phyloP scores from a whole-genome alignment of 2,113 vertebrate genomes.

The Pipra filicauda region DNA sequence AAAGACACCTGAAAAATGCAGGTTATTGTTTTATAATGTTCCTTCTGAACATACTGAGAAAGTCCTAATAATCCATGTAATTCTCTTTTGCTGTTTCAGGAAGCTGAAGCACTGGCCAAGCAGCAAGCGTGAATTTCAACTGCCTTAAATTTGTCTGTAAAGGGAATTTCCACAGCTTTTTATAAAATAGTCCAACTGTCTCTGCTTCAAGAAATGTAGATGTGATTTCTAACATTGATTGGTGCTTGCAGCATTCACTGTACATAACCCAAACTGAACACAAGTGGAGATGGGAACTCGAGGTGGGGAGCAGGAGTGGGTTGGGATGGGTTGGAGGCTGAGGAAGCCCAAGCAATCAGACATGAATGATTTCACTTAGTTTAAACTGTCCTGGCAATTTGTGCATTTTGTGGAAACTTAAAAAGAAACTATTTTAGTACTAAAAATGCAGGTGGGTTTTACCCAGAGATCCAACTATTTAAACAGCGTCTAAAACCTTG shows the following conservation, averaged over 20 bases:
- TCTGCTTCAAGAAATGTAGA: slow-evolving; percentile 63
- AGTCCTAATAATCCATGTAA: rapidly evolving
- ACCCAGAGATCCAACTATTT: background rate
- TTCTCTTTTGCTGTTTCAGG: slow-evolving; percentile 69
- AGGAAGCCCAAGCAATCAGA: background rate
- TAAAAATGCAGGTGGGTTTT: slow-evolving; percentile 15
- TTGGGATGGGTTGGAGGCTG: background rate
- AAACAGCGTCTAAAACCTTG: background rate
- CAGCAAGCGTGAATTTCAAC: slow-evolving; percentile 70
- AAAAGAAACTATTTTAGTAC: slow-evolving; percentile 48
- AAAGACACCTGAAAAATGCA: background rate
- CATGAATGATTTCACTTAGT: background rate
- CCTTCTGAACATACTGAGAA: background rate
- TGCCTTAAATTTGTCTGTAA: slow-evolving; percentile 60
- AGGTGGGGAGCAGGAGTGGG: background rate
- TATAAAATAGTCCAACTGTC: slow-evolving; percentile 62
- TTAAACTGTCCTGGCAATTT: slow-evolving; percentile 37
- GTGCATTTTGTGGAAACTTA: background rate
- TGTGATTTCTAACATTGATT: slow-evolving; percentile 65
- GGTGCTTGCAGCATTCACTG: slow-evolving; percentile 59
- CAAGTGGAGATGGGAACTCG: slow-evolving; percentile 44
- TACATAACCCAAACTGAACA: background rate
- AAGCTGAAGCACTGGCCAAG: slow-evolving; percentile 79
- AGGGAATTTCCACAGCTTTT: slow-evolving; percentile 72
- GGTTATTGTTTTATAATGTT: background rate